phyloP scores from a whole-genome alignment of 2,113 vertebrate genomes.

The Nothocercus julius region DNA sequence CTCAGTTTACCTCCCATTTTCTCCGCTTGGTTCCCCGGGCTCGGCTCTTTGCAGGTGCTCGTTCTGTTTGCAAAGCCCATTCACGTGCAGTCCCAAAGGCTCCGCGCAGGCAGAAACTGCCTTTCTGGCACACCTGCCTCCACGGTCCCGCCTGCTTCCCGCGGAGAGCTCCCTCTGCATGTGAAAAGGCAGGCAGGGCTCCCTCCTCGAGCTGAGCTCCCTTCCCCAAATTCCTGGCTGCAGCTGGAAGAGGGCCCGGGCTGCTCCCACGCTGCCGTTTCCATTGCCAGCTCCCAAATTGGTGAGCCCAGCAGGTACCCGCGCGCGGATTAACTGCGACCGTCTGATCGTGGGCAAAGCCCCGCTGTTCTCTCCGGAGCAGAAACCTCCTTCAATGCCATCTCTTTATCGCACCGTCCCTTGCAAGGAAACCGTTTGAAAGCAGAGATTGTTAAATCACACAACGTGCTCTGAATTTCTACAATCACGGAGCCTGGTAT shows the following conservation, averaged over 20 bases:
- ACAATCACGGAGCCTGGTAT: neutral
- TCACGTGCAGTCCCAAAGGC: neutral
- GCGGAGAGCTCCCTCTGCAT: neutral
- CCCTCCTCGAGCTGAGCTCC: neutral
- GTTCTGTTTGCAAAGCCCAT: neutral
- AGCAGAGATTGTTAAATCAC: neutral
- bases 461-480: neutral
- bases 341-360: neutral
- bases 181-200: neutral
- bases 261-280: neutral
- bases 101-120: neutral
- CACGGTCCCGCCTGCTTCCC: neutral
- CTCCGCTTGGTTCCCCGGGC: fast-evolving
- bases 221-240: neutral
- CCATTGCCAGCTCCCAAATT: constrained; percentile 20
- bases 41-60: neutral
- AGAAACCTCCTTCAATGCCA: neutral
- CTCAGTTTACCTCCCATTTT: neutral
- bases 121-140: constrained; percentile 21
- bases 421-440: neutral
- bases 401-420: constrained; percentile 20
- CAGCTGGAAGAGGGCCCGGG: neutral
- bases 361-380: neutral
- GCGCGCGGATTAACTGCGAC: neutral
- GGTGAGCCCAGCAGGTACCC: constrained; percentile 26